Conservation (phyloP, 2,888 invertebrate species). For the Synergus itoensis region DNA sequence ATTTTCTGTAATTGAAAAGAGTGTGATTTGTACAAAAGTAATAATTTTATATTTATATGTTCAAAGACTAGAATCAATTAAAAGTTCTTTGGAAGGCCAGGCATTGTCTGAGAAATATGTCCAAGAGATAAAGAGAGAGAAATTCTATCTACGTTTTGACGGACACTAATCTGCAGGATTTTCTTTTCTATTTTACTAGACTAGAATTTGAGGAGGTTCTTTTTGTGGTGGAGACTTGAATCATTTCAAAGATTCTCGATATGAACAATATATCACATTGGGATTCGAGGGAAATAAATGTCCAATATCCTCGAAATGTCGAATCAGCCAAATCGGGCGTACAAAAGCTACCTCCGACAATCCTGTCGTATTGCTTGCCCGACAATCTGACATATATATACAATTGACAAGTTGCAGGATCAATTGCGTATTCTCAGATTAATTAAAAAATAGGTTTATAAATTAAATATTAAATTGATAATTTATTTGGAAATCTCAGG, state of each 20-base stretch:
- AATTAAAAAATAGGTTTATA: not conserved
- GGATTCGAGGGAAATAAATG: not conserved
- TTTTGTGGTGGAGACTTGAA: not conserved
- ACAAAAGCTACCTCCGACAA: not conserved
- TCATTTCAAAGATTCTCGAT: conserved; percentile 6
- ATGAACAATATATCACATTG: conserved; percentile 6
- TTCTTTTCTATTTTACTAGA: not conserved
- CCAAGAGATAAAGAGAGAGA: not conserved
- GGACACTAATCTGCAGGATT: not conserved
- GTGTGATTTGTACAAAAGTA: too few species aligned
- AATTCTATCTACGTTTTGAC: not conserved
- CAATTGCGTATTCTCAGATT: not conserved
- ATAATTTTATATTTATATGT: not conserved
- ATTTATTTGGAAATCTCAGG: not conserved
- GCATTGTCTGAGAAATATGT: not conserved
- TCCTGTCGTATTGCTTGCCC: not conserved
- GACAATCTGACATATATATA: not conserved
- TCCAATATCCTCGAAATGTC: conserved; percentile 24
- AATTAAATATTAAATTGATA: not conserved
- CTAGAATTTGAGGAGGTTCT: not conserved
- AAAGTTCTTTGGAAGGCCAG: not conserved
- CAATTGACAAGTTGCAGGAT: not conserved
- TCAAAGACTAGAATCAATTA: not conserved
- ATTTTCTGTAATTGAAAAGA: not conserved
- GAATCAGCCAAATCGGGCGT: conserved; percentile 22